Evolutionary conservation across 1,140 invertebrate genomes (phyloP).

Genomic region (Thereuonema tuberculata): DNA sequence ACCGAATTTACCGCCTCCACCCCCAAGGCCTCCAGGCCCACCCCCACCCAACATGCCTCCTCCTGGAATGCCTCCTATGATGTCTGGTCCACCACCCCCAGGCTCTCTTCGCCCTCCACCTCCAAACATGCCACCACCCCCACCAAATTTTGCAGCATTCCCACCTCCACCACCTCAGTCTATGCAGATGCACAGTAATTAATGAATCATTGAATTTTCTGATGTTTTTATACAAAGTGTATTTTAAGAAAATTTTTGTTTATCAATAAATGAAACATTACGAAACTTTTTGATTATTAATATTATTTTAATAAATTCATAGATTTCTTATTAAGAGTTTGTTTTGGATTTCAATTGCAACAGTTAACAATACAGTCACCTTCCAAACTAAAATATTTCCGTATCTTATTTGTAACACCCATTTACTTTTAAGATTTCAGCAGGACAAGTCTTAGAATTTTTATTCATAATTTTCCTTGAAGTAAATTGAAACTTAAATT

Average conservation of each 20-base stretch:
- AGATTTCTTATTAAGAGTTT: too few species aligned
- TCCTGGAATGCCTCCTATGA: constrained; percentile 13
- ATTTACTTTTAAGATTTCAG: too few species aligned
- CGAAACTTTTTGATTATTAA: too few species aligned
- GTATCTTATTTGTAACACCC: too few species aligned
- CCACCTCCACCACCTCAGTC: constrained; percentile 42
- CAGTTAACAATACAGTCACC: too few species aligned
- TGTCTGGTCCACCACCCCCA: constrained; percentile 7
- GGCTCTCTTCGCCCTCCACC: constrained; percentile 32
- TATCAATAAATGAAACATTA: too few species aligned
- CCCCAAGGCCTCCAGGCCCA: constrained; percentile 28
- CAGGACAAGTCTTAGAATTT: too few species aligned
- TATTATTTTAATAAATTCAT: too few species aligned
- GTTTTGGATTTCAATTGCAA: too few species aligned
- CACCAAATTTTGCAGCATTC: constrained; percentile 52
- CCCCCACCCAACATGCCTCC: constrained; percentile 26
- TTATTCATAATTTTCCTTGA: too few species aligned
- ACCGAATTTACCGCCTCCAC: constrained; percentile 13
- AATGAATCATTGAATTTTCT: constrained; percentile 14
- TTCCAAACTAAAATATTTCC: too few species aligned
- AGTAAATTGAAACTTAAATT: too few species aligned
- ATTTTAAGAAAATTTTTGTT: background rate
- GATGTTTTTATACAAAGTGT: background rate
- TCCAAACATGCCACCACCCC: constrained; percentile 40
- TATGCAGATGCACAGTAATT: constrained; percentile 19